phyloP scores from a whole-genome alignment of 2,113 vertebrate genomes.

The Seriola aureovittata region DNA sequence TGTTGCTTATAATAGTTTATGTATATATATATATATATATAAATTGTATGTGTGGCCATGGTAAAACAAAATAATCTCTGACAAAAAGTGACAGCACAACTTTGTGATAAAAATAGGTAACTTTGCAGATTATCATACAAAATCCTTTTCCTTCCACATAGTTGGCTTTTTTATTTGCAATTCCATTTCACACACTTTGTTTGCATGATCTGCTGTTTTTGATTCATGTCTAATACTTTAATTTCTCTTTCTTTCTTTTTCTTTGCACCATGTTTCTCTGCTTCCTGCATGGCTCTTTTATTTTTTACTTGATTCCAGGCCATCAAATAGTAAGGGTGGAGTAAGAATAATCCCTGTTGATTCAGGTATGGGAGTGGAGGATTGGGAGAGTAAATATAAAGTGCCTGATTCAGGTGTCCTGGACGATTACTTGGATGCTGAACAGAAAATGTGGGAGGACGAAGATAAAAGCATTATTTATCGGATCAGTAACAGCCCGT shows the following conservation, averaged over 20 bases:
- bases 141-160: neutral
- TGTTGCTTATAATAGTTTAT: neutral
- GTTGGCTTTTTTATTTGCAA: neutral
- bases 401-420: constrained; percentile 84
- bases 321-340: constrained; percentile 82
- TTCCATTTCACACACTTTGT: constrained; percentile 26
- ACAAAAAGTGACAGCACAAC: too few relatives aligned
- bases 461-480: constrained; percentile 83
- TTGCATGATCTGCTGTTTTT: constrained; percentile 28
- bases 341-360: constrained; percentile 90
- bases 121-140: neutral
- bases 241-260: constrained; percentile 65
- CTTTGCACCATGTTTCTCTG: constrained; percentile 58
- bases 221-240: constrained; percentile 29
- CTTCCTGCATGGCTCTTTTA: constrained; percentile 70
- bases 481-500: constrained; percentile 67
- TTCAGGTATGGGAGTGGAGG: constrained; percentile 89
- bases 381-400: constrained; percentile 89
- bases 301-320: constrained; percentile 72
- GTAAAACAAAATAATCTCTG: neutral
- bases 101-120: neutral
- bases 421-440: constrained; percentile 89
- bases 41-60: neutral
- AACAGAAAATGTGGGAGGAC: constrained; percentile 87
- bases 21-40: neutral